Conservation (phyloP, 1,140 invertebrate species). For the Drosophila sturtevanti region DNA sequence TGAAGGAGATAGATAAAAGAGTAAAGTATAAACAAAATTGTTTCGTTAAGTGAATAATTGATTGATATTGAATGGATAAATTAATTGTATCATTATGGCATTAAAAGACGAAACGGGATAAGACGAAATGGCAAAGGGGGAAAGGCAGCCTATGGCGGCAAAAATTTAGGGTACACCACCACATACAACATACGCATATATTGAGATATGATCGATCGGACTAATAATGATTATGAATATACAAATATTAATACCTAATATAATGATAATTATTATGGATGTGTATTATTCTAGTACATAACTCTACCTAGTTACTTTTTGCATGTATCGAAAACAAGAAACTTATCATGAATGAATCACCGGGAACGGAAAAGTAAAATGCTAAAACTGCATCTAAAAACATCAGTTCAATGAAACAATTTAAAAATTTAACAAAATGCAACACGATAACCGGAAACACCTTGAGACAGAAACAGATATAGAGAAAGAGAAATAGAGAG, state of each 20-base stretch:
- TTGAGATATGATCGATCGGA: constrained; percentile 9
- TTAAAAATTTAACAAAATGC: neutral
- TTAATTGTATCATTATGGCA: constrained; percentile 3
- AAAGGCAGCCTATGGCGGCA: neutral
- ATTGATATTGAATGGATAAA: neutral
- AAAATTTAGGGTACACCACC: neutral
- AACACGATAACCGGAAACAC: constrained; percentile 6
- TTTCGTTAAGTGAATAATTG: neutral
- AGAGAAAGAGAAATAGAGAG: constrained; percentile 18
- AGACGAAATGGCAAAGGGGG: neutral
- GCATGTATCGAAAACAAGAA: constrained; percentile 36
- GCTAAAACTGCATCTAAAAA: neutral
- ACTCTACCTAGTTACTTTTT: constrained; percentile 34
- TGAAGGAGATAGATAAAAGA: neutral
- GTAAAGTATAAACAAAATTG: neutral
- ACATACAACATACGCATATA: constrained; percentile 4
- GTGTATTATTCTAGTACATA: constrained; percentile 55
- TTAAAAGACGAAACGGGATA: neutral
- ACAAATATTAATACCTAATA: constrained; percentile 13
- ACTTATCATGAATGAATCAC: neutral
- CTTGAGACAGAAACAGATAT: neutral
- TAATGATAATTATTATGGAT: constrained; percentile 41
- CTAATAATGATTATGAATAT: neutral
- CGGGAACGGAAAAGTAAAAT: neutral
- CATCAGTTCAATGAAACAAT: neutral